These are phyloP conservation scores for Darevskia mixta DNA, from an alignment of 2,797 vertebrate species.

Conservation along the genomic window DNA sequence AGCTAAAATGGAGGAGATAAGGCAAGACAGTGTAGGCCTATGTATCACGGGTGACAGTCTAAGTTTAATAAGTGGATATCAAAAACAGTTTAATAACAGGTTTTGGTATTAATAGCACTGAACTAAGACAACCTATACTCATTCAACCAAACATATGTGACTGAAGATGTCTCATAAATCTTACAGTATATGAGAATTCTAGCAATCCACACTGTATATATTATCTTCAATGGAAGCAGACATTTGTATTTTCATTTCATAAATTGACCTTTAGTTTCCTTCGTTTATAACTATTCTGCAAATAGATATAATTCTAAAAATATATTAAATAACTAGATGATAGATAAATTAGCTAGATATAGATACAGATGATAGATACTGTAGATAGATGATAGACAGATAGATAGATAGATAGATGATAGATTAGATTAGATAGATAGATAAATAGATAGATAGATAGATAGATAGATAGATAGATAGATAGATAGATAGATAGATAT, in stretches of 20 bases:
- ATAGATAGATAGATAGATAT: no score
- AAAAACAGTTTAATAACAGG: conserved; percentile 3
- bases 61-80: conserved; percentile 5
- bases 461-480: no score
- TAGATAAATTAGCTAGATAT: no score
- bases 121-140: background rate
- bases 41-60: background rate
- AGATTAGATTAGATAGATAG: no score
- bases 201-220: background rate
- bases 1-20: background rate
- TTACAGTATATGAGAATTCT: background rate
- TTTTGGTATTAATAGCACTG: conserved; percentile 5
- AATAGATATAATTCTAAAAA: background rate
- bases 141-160: background rate
- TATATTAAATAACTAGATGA: background rate
- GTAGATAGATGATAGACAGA: no score
- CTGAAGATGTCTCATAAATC: background rate
- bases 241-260: background rate
- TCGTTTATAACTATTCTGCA: background rate
- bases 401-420: no score
- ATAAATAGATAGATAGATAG: no score
- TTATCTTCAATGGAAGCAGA: background rate
- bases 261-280: background rate
- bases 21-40: background rate
- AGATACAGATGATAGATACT: no score